phyloP scores from a whole-genome alignment of 1,140 invertebrate species.

The Cylas formicarius region DNA sequence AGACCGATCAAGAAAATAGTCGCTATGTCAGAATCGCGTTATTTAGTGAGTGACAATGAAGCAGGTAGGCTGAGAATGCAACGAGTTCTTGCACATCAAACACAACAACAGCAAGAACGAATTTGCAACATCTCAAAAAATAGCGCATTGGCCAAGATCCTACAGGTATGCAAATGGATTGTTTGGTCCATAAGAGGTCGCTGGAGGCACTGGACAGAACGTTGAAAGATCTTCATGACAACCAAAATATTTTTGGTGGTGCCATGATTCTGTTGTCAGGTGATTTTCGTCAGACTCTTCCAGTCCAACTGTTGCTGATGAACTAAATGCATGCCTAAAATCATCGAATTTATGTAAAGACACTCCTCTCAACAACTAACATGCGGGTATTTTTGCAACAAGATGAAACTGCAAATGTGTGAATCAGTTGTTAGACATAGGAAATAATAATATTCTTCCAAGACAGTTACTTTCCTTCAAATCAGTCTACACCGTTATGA shows the following conservation, averaged over 20 bases:
- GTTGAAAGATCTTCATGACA: conserved; percentile 28
- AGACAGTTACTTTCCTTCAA: no score
- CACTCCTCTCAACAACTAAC: conserved; percentile 37
- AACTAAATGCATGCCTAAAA: conserved; percentile 44
- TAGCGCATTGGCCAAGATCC: conserved; percentile 34
- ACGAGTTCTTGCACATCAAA: no score
- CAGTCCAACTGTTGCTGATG: conserved; percentile 42
- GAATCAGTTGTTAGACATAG: no score
- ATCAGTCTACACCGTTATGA: no score
- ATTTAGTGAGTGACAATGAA: no score
- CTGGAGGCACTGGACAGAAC: conserved; percentile 27
- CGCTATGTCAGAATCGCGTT: no score
- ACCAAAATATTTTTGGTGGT: conserved; percentile 12
- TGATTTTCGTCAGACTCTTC: conserved; percentile 30
- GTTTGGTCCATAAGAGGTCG: conserved; percentile 29
- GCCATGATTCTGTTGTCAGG: conserved; percentile 18
- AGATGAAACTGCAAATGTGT: conserved; percentile 26
- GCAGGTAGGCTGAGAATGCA: no score
- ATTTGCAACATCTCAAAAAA: conserved; percentile 27
- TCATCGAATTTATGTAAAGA: conserved; percentile 39
- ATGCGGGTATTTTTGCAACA: conserved; percentile 37
- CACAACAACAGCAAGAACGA: no score
- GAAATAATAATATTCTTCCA: no score
- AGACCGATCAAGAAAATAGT: no score
- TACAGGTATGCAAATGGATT: conserved; percentile 26